A percentile compares a stretch with the other conserved stretches of the same genome.
phyloP scores from a whole-genome alignment of 2,888 invertebrate genomes.

The Cantharis rufa region DNA sequence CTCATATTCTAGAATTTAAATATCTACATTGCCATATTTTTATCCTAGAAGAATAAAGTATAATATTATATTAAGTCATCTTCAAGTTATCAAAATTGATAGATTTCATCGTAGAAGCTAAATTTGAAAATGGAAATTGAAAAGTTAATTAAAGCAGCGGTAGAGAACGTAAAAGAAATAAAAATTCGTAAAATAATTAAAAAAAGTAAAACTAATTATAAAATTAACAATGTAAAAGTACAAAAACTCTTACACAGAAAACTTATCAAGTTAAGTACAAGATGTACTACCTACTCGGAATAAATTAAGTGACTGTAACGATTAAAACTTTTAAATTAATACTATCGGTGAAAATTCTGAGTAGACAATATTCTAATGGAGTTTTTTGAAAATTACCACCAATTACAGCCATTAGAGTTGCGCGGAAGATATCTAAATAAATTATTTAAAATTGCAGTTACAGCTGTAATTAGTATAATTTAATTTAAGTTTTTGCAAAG shows the following conservation, averaged over 20 bases:
- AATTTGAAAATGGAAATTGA: not conserved
- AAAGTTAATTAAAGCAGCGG: not conserved
- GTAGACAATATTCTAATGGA: not conserved
- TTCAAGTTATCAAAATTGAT: too few species aligned
- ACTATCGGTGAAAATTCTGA: not conserved
- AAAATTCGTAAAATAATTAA: not conserved
- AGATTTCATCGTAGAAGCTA: not conserved
- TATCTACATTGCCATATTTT: too few species aligned
- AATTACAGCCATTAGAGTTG: not conserved
- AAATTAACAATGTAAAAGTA: not conserved
- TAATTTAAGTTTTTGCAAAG: too few species aligned
- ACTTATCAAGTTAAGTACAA: not conserved
- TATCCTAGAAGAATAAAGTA: too few species aligned
- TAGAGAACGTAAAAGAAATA: not conserved
- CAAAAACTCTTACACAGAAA: not conserved
- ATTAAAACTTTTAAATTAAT: not conserved
- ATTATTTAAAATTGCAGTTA: too few species aligned
- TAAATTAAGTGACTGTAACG: not conserved
- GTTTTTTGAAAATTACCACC: not conserved
- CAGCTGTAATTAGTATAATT: too few species aligned
- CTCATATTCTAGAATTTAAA: too few species aligned
- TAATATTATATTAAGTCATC: too few species aligned
- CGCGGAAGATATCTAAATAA: too few species aligned
- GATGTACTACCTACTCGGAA: not conserved
- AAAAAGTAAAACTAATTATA: not conserved